Evolutionary conservation across 2,797 vertebrate genomes (phyloP), one percentile per base, ranked within the genome.

Genomic region (Gallirallus australis): DNA sequence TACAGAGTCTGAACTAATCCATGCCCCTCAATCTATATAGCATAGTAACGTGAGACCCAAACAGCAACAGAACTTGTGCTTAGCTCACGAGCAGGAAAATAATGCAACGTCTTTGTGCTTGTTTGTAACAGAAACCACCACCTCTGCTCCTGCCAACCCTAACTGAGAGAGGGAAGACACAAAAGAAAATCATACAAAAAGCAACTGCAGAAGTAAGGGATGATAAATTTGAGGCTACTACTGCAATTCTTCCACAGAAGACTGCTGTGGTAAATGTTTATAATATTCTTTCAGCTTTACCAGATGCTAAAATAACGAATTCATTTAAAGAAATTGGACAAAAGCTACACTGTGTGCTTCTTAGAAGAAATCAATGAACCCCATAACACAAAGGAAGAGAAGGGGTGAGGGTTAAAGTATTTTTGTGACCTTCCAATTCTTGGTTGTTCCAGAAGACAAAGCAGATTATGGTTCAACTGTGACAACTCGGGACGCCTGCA

Each of bases 241-340:
- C 21, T 79, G 28, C 39, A 73, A 45, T 76, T 86, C 65, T 78
- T 84, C 47, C 48, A 27, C 30, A 82, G 60, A 69, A 59, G 27
- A 69, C 11, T 31, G 33, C 40, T 77, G 39, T 28, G 30, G n/a
- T 31, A 85, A 47, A 70, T 37, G 35, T 79, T 68, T 42, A 33
- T 33, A 60, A 53, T 25, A 25, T 75, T 80, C 53, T 54, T 16
- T 57, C 39, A 50, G 63, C 45, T 72, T 92, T 79, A 85, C 27
- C 68, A 95, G 94, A 92, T 19, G 27, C 27, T 85, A 88, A 45
- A 92, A 72, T 48, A 88, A 85, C 45, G 61, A 75, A 76, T 48
- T 75, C 3, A 31, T 77, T 83, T 86, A 64, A 94, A 94, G 63
- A 80, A 79, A 60, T 27, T 59, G 27, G 63, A 86, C 77, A 94